Evolutionary conservation across 2,113 vertebrate genomes (phyloP).

Genomic region (Forbesichthys agassizii): DNA sequence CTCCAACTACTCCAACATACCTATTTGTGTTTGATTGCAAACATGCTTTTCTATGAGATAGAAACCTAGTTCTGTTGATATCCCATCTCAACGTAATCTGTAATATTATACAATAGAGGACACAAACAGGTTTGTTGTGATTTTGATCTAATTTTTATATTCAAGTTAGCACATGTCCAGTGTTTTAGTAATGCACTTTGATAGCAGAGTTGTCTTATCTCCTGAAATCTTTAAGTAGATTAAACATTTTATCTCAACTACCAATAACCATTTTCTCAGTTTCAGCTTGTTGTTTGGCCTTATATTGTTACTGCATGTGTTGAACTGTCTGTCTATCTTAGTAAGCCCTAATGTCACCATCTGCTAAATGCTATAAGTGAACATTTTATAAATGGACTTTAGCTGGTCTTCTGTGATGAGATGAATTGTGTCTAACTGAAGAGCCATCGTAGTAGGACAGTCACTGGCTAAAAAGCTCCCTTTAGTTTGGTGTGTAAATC

Average conservation of each 20-base stretch:
- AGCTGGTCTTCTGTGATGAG: constrained; percentile 3
- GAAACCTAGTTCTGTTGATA: constrained; percentile 12
- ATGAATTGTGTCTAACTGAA: constrained; percentile 7
- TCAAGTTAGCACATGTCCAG: constrained; percentile 35
- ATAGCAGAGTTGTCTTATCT: no score
- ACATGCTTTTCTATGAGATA: not conserved
- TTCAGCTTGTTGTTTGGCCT: no score
- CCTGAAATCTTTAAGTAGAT: no score
- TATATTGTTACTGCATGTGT: no score
- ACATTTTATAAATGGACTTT: no score
- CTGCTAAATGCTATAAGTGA: no score
- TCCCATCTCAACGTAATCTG: not conserved
- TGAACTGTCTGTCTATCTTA: no score
- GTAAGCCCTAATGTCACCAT: no score
- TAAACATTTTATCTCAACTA: no score
- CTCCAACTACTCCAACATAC: not conserved
- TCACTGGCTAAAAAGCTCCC: constrained; percentile 32
- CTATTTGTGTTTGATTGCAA: not conserved
- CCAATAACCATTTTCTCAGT: no score
- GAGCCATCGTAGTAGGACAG: constrained; percentile 30
- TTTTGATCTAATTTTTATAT: constrained; percentile 40
- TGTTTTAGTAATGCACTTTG: constrained; percentile 11
- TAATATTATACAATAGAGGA: constrained; percentile 16
- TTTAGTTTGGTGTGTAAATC: constrained; percentile 40
- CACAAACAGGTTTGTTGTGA: not conserved